Evolutionary conservation across 2,113 vertebrate genomes (phyloP).

Genomic region (Glareola pratincola): DNA sequence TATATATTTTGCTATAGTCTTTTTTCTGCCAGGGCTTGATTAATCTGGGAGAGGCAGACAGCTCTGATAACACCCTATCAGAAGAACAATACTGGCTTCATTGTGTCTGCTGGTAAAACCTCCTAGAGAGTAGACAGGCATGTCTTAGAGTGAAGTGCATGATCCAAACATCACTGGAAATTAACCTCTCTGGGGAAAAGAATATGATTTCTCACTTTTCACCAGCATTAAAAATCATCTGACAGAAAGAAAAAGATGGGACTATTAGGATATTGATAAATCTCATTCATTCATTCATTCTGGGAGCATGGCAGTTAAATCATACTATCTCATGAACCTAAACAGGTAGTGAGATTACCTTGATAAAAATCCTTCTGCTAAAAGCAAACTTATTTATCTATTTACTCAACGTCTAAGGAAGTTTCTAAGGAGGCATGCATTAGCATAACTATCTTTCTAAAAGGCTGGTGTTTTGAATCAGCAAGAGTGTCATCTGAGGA

Average conservation of each 20-base stretch:
- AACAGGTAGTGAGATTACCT: neutral
- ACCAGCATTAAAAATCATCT: neutral
- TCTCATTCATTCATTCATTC: neutral
- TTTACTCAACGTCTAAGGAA: neutral
- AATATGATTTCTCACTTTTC: neutral
- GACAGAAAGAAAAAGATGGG: neutral
- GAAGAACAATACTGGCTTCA: neutral
- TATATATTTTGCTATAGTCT: neutral
- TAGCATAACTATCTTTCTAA: neutral
- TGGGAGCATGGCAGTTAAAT: neutral
- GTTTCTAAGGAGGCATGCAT: neutral
- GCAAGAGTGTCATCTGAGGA: neutral
- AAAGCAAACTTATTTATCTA: neutral
- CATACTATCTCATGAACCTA: neutral
- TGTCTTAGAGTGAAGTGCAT: neutral
- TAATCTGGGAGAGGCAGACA: neutral
- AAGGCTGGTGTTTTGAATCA: neutral
- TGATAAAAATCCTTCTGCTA: neutral
- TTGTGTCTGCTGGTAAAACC: neutral
- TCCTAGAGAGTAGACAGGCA: neutral
- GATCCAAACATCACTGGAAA: neutral
- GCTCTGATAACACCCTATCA: neutral
- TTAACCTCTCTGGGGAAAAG: neutral
- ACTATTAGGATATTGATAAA: neutral
- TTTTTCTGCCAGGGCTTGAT: neutral